phyloP scores from a whole-genome alignment of 2,797 vertebrate genomes.

The Esox lucius region DNA sequence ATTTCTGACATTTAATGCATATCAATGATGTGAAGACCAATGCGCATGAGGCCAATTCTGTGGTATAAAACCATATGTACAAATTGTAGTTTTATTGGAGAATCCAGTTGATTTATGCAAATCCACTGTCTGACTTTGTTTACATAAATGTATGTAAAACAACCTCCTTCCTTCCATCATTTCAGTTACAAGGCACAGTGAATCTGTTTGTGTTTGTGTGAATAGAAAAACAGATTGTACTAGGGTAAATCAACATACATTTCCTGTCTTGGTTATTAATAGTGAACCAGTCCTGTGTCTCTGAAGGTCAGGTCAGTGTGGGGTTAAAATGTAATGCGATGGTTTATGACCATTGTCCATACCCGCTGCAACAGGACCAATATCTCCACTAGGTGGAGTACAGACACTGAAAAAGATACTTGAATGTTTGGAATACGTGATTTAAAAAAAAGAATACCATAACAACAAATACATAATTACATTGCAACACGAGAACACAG shows the following conservation, averaged over 20 bases:
- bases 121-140: too few species aligned
- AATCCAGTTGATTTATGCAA: too few species aligned
- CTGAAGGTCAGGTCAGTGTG: not conserved
- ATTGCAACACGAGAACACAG: not conserved
- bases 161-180: too few species aligned
- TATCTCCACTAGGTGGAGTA: constrained; percentile 8
- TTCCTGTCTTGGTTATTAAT: not conserved
- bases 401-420: not conserved
- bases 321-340: not conserved
- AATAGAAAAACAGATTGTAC: not conserved
- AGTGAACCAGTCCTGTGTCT: not conserved
- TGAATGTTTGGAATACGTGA: not conserved
- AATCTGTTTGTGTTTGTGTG: not conserved
- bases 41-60: too few species aligned
- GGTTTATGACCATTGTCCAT: not conserved
- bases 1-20: too few species aligned
- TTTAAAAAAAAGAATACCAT: not conserved
- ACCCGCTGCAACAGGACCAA: not conserved
- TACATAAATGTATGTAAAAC: too few species aligned
- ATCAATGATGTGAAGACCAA: too few species aligned
- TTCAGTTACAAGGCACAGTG: too few species aligned
- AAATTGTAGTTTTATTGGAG: too few species aligned
- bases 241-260: not conserved
- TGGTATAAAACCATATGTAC: too few species aligned
- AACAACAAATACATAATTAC: not conserved